A percentile compares a stretch with the other conserved stretches of the same genome.
Evolutionary conservation across 1,140 invertebrate species (phyloP).

Genomic region (Gerris buenoi): DNA sequence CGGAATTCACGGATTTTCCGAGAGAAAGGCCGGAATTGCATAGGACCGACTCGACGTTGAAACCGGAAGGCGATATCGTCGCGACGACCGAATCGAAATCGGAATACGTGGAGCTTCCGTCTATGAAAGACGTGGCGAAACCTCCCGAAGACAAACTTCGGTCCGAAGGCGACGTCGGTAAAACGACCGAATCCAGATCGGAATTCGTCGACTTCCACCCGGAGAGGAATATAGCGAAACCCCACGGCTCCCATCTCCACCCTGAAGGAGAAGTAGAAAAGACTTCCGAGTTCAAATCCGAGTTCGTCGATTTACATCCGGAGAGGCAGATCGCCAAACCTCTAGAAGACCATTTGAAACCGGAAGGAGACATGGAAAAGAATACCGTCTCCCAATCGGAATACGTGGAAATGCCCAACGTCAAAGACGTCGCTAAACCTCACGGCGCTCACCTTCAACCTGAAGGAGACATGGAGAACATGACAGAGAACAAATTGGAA

Average conservation of each 20-base stretch:
- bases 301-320: slow-evolving; percentile 18
- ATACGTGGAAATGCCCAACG: slow-evolving; percentile 8
- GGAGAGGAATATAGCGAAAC: slow-evolving; percentile 11
- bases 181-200: slow-evolving; percentile 10
- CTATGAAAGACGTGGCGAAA: not conserved
- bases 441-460: slow-evolving; percentile 6
- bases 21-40: slow-evolving; percentile 12
- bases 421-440: slow-evolving; percentile 12
- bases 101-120: slow-evolving; percentile 12
- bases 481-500: slow-evolving; percentile 16
- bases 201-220: slow-evolving; percentile 19
- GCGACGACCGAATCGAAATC: slow-evolving; percentile 13
- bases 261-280: slow-evolving; percentile 18
- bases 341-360: slow-evolving; percentile 13
- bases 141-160: slow-evolving; percentile 9
- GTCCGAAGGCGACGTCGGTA: slow-evolving; percentile 15
- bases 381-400: slow-evolving; percentile 11
- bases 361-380: slow-evolving; percentile 16
- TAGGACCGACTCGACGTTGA: slow-evolving; percentile 10
- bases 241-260: slow-evolving; percentile 13
- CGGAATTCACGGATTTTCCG: slow-evolving; percentile 17
- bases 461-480: slow-evolving; percentile 12
- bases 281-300: slow-evolving; percentile 14
- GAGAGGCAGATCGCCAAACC: slow-evolving; percentile 12
- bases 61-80: slow-evolving; percentile 18